These are phyloP conservation scores for Bambusicola thoracicus DNA, from an alignment of 2,113 vertebrate genomes.

Conservation along the genomic window DNA sequence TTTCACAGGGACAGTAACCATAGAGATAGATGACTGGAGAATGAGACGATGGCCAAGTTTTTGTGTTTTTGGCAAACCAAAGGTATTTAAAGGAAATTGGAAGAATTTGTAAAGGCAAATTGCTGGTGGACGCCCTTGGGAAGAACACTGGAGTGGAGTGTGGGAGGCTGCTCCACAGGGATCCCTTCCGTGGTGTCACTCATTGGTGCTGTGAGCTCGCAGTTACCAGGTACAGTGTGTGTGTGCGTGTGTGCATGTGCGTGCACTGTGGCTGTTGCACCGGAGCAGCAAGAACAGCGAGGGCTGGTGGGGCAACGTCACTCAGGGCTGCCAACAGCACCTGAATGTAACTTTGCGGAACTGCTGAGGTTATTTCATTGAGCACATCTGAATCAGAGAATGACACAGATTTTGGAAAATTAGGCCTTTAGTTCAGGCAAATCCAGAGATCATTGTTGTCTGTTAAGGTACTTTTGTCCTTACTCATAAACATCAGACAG, in stretches of 20 bases:
- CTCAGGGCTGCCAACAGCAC: fast-evolving
- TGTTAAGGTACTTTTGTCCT: background rate
- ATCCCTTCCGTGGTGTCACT: background rate
- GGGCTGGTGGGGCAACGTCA: fast-evolving
- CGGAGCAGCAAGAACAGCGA: fast-evolving
- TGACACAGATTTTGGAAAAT: background rate
- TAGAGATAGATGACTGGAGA: background rate
- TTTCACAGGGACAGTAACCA: background rate
- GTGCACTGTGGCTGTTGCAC: fast-evolving
- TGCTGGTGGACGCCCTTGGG: fast-evolving
- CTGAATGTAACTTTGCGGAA: background rate
- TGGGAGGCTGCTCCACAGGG: fast-evolving
- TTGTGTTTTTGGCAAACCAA: background rate
- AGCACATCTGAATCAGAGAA: background rate
- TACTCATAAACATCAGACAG: background rate
- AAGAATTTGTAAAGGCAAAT: background rate
- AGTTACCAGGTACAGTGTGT: fast-evolving
- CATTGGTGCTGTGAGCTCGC: fast-evolving
- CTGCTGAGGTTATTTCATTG: background rate
- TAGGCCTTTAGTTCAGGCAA: background rate
- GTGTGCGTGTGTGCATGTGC: fast-evolving
- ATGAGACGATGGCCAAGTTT: background rate
- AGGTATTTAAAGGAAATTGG: background rate
- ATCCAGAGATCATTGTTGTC: background rate
- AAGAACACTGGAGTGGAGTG: background rate